phyloP scores from a whole-genome alignment of 2,888 invertebrate species.

The Microctonus hyperodae region DNA sequence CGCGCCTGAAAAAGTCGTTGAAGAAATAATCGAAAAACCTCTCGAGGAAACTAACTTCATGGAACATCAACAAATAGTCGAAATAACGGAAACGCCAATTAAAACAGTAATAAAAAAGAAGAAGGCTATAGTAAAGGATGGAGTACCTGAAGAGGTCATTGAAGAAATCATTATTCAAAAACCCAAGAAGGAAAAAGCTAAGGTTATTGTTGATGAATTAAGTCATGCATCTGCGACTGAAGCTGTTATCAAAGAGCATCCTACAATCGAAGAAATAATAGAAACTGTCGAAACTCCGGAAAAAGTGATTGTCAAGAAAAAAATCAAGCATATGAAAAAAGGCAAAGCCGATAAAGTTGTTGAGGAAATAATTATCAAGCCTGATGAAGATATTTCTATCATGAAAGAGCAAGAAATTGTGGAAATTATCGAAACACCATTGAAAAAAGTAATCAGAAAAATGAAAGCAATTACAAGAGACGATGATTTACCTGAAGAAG shows the following conservation, averaged over 20 bases:
- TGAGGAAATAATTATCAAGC: conserved; percentile 38
- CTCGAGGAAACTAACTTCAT: conserved; percentile 49
- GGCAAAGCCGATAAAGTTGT: conserved; percentile 43
- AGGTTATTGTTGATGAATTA: conserved; percentile 54
- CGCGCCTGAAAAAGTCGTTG: conserved; percentile 44
- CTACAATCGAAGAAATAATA: conserved; percentile 42
- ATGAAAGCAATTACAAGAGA: conserved; percentile 39
- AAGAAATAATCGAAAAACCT: conserved; percentile 52
- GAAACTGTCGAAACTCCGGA: conserved; percentile 42
- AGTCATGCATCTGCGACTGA: conserved; percentile 45
- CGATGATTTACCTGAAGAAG: conserved; percentile 42
- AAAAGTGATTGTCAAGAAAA: conserved; percentile 36
- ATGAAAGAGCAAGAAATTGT: conserved; percentile 47
- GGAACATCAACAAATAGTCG: conserved; percentile 50
- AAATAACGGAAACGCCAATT: conserved; percentile 46
- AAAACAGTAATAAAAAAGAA: conserved; percentile 44
- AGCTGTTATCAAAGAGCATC: conserved; percentile 39
- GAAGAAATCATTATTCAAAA: conserved; percentile 47
- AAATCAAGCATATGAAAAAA: conserved; percentile 36
- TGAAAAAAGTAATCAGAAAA: conserved; percentile 42
- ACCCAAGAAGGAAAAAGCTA: conserved; percentile 41
- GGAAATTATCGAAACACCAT: conserved; percentile 39
- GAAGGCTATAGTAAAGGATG: conserved; percentile 40
- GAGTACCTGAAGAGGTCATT: conserved; percentile 46
- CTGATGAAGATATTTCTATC: conserved; percentile 34